These are phyloP conservation scores for Ianthella basta DNA, from an alignment of 37 sponge, comb jelly and placozoan genomes.

Conservation along the genomic window DNA sequence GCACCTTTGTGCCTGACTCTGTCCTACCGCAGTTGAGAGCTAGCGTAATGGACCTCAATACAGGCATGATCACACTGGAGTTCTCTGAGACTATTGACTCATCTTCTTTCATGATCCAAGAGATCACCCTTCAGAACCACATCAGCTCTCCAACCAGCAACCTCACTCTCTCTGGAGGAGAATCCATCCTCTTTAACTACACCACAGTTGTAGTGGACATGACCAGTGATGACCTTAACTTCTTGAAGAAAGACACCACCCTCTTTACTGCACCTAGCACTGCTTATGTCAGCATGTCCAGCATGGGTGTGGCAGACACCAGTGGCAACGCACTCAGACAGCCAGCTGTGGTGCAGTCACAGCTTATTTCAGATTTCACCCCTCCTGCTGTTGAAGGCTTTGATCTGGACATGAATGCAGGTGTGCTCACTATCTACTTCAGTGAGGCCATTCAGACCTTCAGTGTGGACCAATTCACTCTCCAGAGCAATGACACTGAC, in stretches of 20 bases:
- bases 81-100: constrained; percentile 85
- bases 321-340: constrained; percentile 65
- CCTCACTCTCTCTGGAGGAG: constrained; percentile 58
- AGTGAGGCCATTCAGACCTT: constrained; percentile 69
- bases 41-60: constrained; percentile 64
- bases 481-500: constrained; percentile 69
- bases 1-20: constrained; percentile 51
- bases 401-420: constrained; percentile 75
- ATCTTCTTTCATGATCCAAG: constrained; percentile 50
- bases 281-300: constrained; percentile 47
- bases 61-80: constrained; percentile 51
- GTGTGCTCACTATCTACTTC: constrained; percentile 65
- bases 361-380: constrained; percentile 42
- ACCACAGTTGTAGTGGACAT: constrained; percentile 54
- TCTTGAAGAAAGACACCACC: constrained; percentile 44
- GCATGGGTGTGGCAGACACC: constrained; percentile 72
- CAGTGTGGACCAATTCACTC: constrained; percentile 38
- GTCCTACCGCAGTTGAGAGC: constrained; percentile 45
- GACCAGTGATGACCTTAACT: constrained; percentile 67
- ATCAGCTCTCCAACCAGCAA: not conserved
- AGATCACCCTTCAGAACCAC: constrained; percentile 65
- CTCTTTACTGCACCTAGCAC: constrained; percentile 36
- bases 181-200: constrained; percentile 36
- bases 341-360: constrained; percentile 12
- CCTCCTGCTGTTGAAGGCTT: constrained; percentile 52